These are phyloP conservation scores for Simalia tracyae DNA, from an alignment of 2,797 vertebrate species.

Conservation along the genomic window DNA sequence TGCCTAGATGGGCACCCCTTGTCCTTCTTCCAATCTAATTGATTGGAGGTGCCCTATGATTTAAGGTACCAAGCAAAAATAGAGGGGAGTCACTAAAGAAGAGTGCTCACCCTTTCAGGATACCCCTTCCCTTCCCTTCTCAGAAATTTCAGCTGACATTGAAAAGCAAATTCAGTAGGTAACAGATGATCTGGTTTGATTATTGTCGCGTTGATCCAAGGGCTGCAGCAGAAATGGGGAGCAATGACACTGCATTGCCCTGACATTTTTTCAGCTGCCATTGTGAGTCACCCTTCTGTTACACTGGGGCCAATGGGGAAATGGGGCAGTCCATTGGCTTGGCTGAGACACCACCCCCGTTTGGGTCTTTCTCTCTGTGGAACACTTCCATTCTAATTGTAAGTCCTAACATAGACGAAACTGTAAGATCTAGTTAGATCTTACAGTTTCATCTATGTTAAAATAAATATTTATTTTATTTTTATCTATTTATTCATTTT, in stretches of 20 bases:
- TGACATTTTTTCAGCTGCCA: neutral
- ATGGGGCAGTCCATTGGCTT: neutral
- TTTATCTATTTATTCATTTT: too few species aligned
- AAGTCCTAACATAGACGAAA: neutral
- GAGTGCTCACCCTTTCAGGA: constrained; percentile 68
- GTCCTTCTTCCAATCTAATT: constrained; percentile 57
- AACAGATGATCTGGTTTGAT: neutral
- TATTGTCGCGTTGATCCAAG: neutral
- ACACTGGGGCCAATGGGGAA: neutral
- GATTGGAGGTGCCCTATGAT: constrained; percentile 68
- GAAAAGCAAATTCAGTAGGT: constrained; percentile 16
- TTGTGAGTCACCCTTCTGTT: neutral
- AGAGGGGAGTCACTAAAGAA: constrained; percentile 68
- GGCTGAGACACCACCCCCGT: neutral
- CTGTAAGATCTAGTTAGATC: neutral
- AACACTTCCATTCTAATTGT: neutral
- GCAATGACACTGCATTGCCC: neutral
- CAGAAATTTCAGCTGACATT: neutral
- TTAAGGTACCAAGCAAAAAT: constrained; percentile 67
- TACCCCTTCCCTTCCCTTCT: constrained; percentile 39
- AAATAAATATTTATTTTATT: too few species aligned
- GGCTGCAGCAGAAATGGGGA: neutral
- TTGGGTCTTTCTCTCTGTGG: neutral
- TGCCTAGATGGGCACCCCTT: neutral
- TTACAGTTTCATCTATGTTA: too few species aligned